These are phyloP conservation scores for Melinopterus prodromus DNA, from an alignment of 2,888 invertebrate genomes.

Conservation along the genomic window DNA sequence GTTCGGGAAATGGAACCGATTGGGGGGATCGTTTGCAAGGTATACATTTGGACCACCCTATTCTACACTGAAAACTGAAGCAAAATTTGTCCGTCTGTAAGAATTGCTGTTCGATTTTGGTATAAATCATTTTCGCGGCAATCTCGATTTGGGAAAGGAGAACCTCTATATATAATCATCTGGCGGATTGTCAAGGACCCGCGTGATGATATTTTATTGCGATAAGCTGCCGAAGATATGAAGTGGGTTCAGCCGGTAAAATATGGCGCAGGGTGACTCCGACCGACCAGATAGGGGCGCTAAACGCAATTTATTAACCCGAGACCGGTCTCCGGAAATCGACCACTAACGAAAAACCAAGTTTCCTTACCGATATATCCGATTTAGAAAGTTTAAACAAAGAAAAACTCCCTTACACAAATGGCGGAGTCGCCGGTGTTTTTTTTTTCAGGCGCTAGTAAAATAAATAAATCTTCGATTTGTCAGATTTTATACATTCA, in stretches of 20 bases:
- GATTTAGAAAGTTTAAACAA: too few species aligned
- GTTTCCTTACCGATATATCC: not conserved
- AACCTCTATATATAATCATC: constrained; percentile 36
- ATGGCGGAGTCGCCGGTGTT: too few species aligned
- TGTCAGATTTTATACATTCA: not conserved
- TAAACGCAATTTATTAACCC: constrained; percentile 25
- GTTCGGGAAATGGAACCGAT: too few species aligned
- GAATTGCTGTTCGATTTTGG: not conserved
- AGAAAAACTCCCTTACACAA: too few species aligned
- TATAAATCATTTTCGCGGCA: not conserved
- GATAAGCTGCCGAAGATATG: constrained; percentile 45
- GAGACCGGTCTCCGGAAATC: not conserved
- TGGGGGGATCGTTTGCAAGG: too few species aligned
- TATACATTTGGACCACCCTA: too few species aligned
- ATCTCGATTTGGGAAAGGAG: not conserved
- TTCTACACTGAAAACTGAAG: not conserved
- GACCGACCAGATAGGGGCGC: constrained; percentile 17
- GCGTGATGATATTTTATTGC: constrained; percentile 47
- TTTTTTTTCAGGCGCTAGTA: not conserved
- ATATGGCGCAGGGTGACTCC: constrained; percentile 41
- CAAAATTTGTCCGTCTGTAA: not conserved
- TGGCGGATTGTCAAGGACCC: constrained; percentile 41
- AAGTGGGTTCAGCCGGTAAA: constrained; percentile 45
- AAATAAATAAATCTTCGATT: not conserved
- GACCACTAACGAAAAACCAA: not conserved